A percentile compares a stretch with the other conserved stretches of the same genome.
Evolutionary conservation across 2,113 vertebrate genomes (phyloP).

Genomic region (Oophaga pumilio): DNA sequence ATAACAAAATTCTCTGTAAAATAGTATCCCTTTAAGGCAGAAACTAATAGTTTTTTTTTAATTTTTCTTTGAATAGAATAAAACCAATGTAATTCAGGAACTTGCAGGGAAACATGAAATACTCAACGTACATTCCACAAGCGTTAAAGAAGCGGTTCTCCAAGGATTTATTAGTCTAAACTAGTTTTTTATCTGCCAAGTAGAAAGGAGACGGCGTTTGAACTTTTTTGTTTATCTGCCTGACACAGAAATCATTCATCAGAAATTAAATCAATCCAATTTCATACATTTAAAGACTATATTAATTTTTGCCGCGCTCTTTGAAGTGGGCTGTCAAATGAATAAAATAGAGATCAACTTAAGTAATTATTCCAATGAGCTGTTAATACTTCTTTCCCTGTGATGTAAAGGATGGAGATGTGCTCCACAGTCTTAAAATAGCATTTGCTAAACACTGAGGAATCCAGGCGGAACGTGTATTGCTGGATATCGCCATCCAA

Average conservation of each 20-base stretch:
- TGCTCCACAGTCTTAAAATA: conserved; percentile 21
- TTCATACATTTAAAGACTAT: conserved; percentile 38
- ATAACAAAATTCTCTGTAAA: no score
- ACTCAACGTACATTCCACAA: conserved; percentile 7
- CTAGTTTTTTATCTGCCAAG: conserved; percentile 55
- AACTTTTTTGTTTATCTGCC: background rate
- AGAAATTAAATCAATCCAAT: background rate
- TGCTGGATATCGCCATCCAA: background rate
- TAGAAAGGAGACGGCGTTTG: background rate
- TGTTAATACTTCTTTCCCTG: conserved; percentile 32
- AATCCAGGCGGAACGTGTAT: background rate
- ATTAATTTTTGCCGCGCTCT: conserved; percentile 39
- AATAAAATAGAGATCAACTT: conserved; percentile 46
- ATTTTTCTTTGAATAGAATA: conserved; percentile 2
- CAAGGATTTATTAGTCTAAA: conserved; percentile 57
- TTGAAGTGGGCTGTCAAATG: conserved; percentile 34
- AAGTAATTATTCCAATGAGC: conserved; percentile 45
- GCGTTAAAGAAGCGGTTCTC: conserved; percentile 30
- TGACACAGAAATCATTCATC: conserved; percentile 23
- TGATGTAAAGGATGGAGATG: conserved; percentile 43
- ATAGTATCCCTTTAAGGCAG: background rate
- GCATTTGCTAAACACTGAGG: conserved; percentile 7
- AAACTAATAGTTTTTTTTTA: background rate
- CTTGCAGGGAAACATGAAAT: background rate
- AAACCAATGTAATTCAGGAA: conserved; percentile 1